Evolutionary conservation across 2,113 vertebrate genomes (phyloP), one percentile per base, ranked within the genome.

Genomic region (Chionodraco myersi): DNA sequence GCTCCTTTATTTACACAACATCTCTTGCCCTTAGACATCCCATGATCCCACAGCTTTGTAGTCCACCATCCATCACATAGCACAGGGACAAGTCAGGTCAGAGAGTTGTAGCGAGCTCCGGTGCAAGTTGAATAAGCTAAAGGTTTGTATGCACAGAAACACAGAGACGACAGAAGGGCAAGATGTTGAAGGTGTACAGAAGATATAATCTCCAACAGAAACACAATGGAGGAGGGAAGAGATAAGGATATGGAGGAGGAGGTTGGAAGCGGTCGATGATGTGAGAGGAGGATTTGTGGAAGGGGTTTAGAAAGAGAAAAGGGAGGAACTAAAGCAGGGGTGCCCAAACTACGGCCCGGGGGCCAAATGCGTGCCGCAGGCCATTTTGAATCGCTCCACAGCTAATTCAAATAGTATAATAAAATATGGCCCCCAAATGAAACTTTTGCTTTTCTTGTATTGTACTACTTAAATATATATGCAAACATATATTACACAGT

Each of bases 181-280:
- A 67, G n/a, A 74, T 15, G 48, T 2, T 76, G 64, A 82, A 16
- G 16, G 51, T 79, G 83, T 36, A 61, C 49, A 12, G 75, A 71
- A 75, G 56, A 77, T 76, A 58, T 82, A 75, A 81, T 86, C 83
- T 80, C 45, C 62, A 57, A 47, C 74, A 78, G 65, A 21, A 70
- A 60, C 65, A 77, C 21, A 54, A 10, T n/a, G 67, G 67, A 67
- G 36, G 66, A 13, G 61, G 60, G 65, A 47, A 54, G 57, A 36
- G 80, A 84, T 53, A 69, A 67, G 41, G 15, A 36, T 41, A 51
- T 21, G 52, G 66, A 68, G 62, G 62, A 57, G 61, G n/a, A 57
- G 51, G 67, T 72, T 61, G 65, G 59, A 77, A 47, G 71, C 15
- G 45, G 74, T 73, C 57, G 68, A 10, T n/a, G 69, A 77, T 41